phyloP scores from a whole-genome alignment of 2,113 vertebrate species.

The Hiodon tergisus region DNA sequence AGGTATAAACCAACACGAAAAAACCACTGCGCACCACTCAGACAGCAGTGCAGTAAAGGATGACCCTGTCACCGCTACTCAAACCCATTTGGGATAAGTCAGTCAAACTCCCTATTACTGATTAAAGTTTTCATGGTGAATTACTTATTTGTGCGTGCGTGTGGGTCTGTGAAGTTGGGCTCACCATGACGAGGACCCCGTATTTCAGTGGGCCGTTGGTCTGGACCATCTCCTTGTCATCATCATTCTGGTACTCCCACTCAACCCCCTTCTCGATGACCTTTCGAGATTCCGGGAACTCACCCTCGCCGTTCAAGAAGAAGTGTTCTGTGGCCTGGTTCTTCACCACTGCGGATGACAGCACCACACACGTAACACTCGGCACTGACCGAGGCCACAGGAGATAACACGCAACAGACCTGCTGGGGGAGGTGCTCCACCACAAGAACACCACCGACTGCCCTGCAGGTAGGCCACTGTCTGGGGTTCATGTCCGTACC shows the following conservation, averaged over 20 bases:
- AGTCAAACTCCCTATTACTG: no score
- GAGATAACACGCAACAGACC: neutral
- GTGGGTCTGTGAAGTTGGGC: conserved; percentile 32
- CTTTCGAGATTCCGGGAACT: conserved; percentile 71
- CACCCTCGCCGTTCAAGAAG: conserved; percentile 81
- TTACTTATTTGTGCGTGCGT: neutral
- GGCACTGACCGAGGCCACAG: no score
- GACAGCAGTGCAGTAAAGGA: no score
- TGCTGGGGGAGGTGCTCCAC: neutral
- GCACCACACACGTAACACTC: neutral
- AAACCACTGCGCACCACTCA: neutral
- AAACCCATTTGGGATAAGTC: no score
- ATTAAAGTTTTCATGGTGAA: no score
- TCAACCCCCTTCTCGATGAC: conserved; percentile 89
- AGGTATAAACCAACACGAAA: neutral
- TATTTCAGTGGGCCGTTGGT: conserved; percentile 82
- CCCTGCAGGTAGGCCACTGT: no score
- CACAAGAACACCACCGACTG: neutral
- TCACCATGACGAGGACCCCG: conserved; percentile 81
- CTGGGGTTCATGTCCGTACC: conserved; percentile 58
- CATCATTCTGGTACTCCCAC: conserved; percentile 91
- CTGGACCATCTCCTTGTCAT: conserved; percentile 82
- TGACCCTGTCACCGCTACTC: no score
- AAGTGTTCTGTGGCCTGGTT: conserved; percentile 81
- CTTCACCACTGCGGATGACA: conserved; percentile 72